Percentiles rank a stretch among this genome's conserved stretches.
These are phyloP conservation scores for Montipora foliosa DNA, from an alignment of 64 coral and sea anemone genomes.

Conservation along the genomic window DNA sequence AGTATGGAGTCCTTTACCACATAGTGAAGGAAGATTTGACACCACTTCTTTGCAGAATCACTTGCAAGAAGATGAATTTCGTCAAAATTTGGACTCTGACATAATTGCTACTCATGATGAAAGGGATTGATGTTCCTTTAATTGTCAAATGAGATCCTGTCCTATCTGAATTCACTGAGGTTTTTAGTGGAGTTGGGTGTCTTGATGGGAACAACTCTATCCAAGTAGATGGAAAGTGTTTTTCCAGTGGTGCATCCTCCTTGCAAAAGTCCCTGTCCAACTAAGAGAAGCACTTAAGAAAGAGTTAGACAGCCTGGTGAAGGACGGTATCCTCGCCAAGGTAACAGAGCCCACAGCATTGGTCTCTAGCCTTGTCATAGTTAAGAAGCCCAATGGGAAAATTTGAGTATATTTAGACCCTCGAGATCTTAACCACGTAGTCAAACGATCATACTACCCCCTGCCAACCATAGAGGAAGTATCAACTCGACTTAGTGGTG, in stretches of 20 bases:
- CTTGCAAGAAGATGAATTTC: slow-evolving; percentile 52
- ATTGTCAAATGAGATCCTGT: slow-evolving; percentile 27
- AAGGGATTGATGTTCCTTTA: slow-evolving; percentile 22
- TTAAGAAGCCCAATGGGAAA: too few relatives aligned
- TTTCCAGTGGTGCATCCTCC: too few relatives aligned
- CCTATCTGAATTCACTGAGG: slow-evolving; percentile 39
- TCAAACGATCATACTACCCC: too few relatives aligned
- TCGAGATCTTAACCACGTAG: too few relatives aligned
- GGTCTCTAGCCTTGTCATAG: slow-evolving; percentile 61
- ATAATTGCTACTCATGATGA: slow-evolving; percentile 45
- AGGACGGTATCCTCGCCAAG: slow-evolving; percentile 36
- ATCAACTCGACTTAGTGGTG: too few relatives aligned
- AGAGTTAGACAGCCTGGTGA: slow-evolving; percentile 44
- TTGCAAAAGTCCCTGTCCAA: too few relatives aligned
- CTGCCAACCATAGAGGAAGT: too few relatives aligned
- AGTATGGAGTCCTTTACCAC: slow-evolving; percentile 49
- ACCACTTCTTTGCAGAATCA: slow-evolving; percentile 42
- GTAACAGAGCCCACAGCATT: slow-evolving; percentile 55
- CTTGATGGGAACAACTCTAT: slow-evolving; percentile 22
- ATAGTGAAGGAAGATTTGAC: slow-evolving; percentile 65
- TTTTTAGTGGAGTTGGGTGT: slow-evolving; percentile 47
- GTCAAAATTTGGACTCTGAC: slow-evolving; percentile 49
- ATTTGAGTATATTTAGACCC: too few relatives aligned
- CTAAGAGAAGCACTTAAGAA: too few relatives aligned
- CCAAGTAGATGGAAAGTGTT: neutral